Percentiles rank a stretch among this genome's conserved stretches.
Conservation (phyloP, 2,113 vertebrate genomes). For the Clinocottus analis region DNA sequence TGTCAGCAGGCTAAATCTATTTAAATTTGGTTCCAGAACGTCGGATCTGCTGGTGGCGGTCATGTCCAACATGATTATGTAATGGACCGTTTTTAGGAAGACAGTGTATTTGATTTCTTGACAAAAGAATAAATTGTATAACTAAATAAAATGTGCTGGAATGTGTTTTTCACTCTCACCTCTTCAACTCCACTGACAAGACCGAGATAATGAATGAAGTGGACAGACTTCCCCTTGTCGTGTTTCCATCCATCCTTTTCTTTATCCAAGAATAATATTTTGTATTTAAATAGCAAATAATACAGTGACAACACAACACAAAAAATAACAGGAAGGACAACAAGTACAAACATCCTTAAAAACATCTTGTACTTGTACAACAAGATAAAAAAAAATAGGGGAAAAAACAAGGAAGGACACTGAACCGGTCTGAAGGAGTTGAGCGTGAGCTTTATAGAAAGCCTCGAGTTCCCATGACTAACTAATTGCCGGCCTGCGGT, state of each 20-base stretch:
- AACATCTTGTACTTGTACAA: constrained; percentile 69
- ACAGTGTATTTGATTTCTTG: constrained; percentile 5
- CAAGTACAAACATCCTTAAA: constrained; percentile 81
- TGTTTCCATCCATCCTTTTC: constrained; percentile 72
- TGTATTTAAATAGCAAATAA: constrained; percentile 80
- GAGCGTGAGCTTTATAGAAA: constrained; percentile 46
- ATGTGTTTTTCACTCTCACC: not conserved
- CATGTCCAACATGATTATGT: not conserved
- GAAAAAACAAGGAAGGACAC: constrained; percentile 70
- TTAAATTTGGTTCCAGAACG: not conserved
- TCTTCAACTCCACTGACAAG: constrained; percentile 15
- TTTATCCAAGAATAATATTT: constrained; percentile 81
- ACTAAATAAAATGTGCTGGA: not conserved
- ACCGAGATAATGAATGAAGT: constrained; percentile 42
- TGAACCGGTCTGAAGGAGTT: constrained; percentile 43
- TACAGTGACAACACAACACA: constrained; percentile 68
- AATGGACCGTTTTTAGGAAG: not conserved
- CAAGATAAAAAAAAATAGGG: constrained; percentile 63
- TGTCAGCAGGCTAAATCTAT: constrained; percentile 33
- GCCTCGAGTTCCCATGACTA: constrained; percentile 66
- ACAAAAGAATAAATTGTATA: not conserved
- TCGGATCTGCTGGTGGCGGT: not conserved
- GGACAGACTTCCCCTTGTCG: constrained; percentile 69
- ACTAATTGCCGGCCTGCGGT: constrained; percentile 61
- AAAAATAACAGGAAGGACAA: constrained; percentile 80